A percentile compares a stretch with the other conserved stretches of the same genome.
phyloP scores from a whole-genome alignment of 1,140 invertebrate genomes.

The Parasteatoda tepidariorum region DNA sequence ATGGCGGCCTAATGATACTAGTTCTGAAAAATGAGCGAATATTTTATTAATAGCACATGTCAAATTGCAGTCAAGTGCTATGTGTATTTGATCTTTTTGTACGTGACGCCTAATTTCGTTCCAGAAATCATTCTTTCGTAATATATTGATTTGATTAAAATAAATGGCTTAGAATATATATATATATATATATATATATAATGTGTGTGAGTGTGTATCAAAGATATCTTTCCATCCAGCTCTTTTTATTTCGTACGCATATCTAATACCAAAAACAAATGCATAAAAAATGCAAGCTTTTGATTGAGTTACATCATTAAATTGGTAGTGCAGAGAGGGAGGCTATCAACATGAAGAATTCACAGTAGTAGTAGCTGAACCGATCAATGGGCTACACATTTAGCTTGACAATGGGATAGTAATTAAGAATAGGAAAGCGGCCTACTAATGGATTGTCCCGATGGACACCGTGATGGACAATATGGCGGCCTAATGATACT shows the following conservation, averaged over 20 bases:
- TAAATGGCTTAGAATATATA: too few relatives aligned
- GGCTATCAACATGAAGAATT: conserved; percentile 17
- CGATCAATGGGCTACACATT: conserved; percentile 44
- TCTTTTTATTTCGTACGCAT: too few relatives aligned
- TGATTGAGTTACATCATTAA: conserved; percentile 56
- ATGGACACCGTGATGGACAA: conserved; percentile 42
- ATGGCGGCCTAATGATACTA: conserved; percentile 56
- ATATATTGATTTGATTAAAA: conserved; percentile 57
- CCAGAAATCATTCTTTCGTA: conserved; percentile 16
- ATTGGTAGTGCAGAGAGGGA: conserved; percentile 20
- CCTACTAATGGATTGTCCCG: conserved; percentile 53
- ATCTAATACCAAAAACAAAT: conserved; percentile 25
- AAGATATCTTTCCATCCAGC: too few relatives aligned
- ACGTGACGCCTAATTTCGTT: conserved; percentile 10
- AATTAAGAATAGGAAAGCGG: conserved; percentile 49
- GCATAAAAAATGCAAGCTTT: conserved; percentile 45
- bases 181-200: too few relatives aligned
- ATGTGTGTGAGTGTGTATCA: too few relatives aligned
- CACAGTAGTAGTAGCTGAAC: conserved; percentile 1
- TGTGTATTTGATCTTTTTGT: conserved; percentile 15
- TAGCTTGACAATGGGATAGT: conserved; percentile 45
- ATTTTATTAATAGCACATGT: conserved; percentile 60
- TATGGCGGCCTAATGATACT: conserved; percentile 57
- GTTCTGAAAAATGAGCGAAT: conserved; percentile 56
- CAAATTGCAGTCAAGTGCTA: conserved; percentile 54